phyloP scores from a whole-genome alignment of 2,113 vertebrate genomes.

The Tenebrosternarchus preto region DNA sequence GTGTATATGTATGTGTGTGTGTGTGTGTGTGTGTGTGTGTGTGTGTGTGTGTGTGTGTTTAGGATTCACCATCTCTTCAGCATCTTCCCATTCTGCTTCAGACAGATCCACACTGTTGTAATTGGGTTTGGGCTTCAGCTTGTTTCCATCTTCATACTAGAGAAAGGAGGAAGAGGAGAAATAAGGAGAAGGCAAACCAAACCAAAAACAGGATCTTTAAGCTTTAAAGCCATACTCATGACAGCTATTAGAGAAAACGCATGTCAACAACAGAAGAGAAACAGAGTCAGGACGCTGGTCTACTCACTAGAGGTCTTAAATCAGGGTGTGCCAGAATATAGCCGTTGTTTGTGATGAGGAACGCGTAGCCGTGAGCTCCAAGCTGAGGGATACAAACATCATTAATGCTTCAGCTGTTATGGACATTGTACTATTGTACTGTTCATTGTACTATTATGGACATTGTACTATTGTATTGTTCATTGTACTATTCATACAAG shows the following conservation, averaged over 20 bases:
- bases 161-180: too few relatives aligned
- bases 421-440: background rate
- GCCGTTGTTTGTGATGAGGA: slow-evolving; percentile 94
- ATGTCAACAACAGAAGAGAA: too few relatives aligned
- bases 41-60: slow-evolving; percentile 1
- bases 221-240: too few relatives aligned
- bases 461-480: background rate
- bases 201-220: background rate
- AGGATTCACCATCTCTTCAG: slow-evolving; percentile 77
- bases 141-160: slow-evolving; percentile 93
- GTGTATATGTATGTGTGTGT: background rate
- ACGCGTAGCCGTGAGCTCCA: slow-evolving; percentile 92
- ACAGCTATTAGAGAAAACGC: background rate
- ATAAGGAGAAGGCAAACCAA: background rate
- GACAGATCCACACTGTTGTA: slow-evolving; percentile 97
- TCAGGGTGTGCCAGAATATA: slow-evolving; percentile 96
- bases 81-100: slow-evolving; percentile 95
- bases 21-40: background rate
- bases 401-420: slow-evolving; percentile 9
- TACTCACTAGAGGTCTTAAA: slow-evolving; percentile 89
- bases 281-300: slow-evolving; percentile 12
- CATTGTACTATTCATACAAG: too few relatives aligned
- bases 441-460: background rate
- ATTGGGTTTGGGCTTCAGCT: slow-evolving; percentile 90
- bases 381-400: slow-evolving; percentile 74